Evolutionary conservation across 2,113 vertebrate genomes (phyloP).

Genomic region (Xiphophorus hellerii): DNA sequence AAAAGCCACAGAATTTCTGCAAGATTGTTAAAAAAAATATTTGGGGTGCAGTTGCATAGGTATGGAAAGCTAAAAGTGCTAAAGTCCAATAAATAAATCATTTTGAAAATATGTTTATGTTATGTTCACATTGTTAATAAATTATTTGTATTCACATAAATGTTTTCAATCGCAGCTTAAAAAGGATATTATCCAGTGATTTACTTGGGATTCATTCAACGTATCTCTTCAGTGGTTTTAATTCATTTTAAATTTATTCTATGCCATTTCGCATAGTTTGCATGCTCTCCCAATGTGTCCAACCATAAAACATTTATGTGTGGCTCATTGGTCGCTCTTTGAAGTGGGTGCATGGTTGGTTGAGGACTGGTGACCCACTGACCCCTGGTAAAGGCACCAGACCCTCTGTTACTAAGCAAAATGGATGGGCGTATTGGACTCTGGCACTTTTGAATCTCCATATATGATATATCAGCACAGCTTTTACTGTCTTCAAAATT

Average conservation of each 20-base stretch:
- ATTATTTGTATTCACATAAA: neutral
- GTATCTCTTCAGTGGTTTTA: no score
- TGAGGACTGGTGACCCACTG: neutral
- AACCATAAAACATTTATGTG: neutral
- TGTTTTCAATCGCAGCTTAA: neutral
- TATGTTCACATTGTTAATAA: neutral
- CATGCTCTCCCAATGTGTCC: neutral
- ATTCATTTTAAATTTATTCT: no score
- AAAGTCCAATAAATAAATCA: neutral
- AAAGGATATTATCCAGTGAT: neutral
- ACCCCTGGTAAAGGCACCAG: neutral
- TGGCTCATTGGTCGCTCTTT: neutral
- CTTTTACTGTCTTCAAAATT: neutral
- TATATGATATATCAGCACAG: neutral
- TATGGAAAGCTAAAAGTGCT: neutral
- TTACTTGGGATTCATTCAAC: neutral
- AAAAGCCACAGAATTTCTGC: slow-evolving; percentile 2
- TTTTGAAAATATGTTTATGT: neutral
- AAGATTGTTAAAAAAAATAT: neutral
- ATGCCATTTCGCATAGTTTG: neutral
- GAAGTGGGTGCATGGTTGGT: neutral
- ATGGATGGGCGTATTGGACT: neutral
- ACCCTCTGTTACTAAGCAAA: neutral
- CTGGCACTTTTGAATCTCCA: neutral
- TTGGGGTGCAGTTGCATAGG: neutral